phyloP scores from a whole-genome alignment of 1,140 invertebrate species.

The Nasonia longicornis region DNA sequence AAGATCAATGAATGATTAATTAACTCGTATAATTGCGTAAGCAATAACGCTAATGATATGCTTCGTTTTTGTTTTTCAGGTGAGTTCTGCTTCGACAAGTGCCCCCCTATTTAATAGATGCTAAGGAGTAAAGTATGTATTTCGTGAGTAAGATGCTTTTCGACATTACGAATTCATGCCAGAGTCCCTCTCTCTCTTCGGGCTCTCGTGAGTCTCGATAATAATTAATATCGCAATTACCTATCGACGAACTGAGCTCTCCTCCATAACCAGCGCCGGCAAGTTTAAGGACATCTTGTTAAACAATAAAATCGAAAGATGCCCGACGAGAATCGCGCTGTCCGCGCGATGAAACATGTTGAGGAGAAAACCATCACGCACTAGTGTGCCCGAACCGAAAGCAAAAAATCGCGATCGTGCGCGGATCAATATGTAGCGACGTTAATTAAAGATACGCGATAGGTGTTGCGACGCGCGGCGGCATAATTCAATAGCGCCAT shows the following conservation, averaged over 20 bases:
- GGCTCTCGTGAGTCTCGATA: conserved; percentile 40
- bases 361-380: neutral
- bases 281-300: conserved; percentile 46
- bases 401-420: neutral
- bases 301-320: conserved; percentile 50
- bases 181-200: conserved; percentile 18
- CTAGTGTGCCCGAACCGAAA: neutral
- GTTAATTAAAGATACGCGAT: conserved; percentile 40
- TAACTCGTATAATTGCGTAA: neutral
- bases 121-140: conserved; percentile 33
- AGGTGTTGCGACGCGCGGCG: conserved; percentile 18
- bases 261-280: conserved; percentile 40
- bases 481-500: conserved; percentile 29
- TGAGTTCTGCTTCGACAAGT: conserved; percentile 48
- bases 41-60: neutral
- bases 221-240: conserved; percentile 64
- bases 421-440: conserved; percentile 16
- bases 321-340: conserved; percentile 42
- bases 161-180: conserved; percentile 37
- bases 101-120: conserved; percentile 20
- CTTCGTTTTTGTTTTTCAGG: conserved; percentile 49
- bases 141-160: conserved; percentile 47
- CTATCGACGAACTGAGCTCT: conserved; percentile 54
- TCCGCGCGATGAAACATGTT: neutral
- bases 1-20: conserved; percentile 1